A percentile compares a stretch with the other conserved stretches of the same genome.
phyloP scores from a whole-genome alignment of 2,888 invertebrate genomes.

The Sinhomidia bicolor region DNA sequence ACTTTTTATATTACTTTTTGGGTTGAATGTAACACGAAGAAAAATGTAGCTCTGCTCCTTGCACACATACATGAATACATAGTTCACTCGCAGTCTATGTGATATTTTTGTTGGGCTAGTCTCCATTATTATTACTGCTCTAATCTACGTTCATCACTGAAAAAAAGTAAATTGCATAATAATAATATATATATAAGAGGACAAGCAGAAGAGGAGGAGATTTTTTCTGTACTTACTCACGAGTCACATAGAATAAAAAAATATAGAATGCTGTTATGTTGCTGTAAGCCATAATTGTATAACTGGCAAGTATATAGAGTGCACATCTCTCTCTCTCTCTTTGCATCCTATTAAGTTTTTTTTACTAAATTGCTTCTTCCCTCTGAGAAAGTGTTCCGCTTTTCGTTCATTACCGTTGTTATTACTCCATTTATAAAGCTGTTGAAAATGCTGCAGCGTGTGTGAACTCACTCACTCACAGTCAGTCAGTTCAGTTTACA shows the following conservation, averaged over 20 bases:
- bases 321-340: too few relatives aligned
- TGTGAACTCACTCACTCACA: neutral
- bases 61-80: too few relatives aligned
- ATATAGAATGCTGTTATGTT: neutral
- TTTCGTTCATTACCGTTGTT: slow-evolving; percentile 6
- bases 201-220: neutral
- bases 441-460: too few relatives aligned
- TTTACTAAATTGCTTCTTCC: slow-evolving; percentile 49
- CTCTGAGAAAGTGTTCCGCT: slow-evolving; percentile 39
- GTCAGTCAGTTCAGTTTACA: too few relatives aligned
- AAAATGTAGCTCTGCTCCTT: neutral
- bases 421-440: neutral
- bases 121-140: neutral
- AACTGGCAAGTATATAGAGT: neutral
- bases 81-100: too few relatives aligned
- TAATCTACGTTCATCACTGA: slow-evolving; percentile 14
- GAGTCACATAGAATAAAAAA: neutral
- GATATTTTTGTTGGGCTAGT: too few relatives aligned
- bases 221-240: slow-evolving; percentile 18
- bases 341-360: slow-evolving; percentile 59
- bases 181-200: too few relatives aligned
- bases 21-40: slow-evolving; percentile 9
- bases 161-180: slow-evolving; percentile 30
- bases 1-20: slow-evolving; percentile 18
- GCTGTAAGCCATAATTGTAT: slow-evolving; percentile 6